phyloP scores from a whole-genome alignment of 1,140 invertebrate genomes.

The Drosophila bocqueti region DNA sequence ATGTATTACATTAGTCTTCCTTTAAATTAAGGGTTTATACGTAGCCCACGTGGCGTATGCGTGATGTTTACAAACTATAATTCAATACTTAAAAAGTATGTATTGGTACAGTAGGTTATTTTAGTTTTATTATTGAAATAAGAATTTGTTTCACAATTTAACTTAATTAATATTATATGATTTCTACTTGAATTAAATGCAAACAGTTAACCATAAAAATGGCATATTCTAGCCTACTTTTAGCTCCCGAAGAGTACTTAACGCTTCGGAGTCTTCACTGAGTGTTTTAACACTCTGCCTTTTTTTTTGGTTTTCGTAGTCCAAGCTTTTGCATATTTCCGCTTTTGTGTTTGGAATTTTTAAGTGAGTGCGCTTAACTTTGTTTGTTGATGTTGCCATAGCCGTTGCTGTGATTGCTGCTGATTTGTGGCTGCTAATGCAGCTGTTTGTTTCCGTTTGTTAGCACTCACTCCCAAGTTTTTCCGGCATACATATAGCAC shows the following conservation, averaged over 20 bases:
- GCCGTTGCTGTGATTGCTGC: conserved; percentile 53
- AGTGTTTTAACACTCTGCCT: not conserved
- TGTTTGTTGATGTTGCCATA: conserved; percentile 46
- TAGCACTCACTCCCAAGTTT: conserved; percentile 53
- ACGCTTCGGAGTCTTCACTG: not conserved
- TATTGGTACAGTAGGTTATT: not conserved
- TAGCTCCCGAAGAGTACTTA: not conserved
- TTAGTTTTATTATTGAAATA: not conserved
- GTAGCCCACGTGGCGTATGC: not conserved
- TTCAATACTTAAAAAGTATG: not conserved
- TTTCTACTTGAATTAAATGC: not conserved
- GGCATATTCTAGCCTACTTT: too few species aligned
- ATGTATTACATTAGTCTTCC: not conserved
- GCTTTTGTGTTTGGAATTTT: conserved; percentile 78
- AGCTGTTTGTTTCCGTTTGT: conserved; percentile 83
- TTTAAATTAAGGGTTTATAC: not conserved
- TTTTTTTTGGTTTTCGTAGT: conserved; percentile 40
- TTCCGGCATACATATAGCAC: not conserved
- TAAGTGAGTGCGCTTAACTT: conserved; percentile 74
- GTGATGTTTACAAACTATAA: not conserved
- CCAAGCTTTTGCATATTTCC: conserved; percentile 79
- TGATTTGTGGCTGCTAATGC: conserved; percentile 79
- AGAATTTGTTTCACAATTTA: not conserved
- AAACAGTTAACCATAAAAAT: not conserved
- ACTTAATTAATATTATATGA: not conserved